Percentiles rank a stretch among this genome's conserved stretches.
Evolutionary conservation across 1,140 invertebrate species (phyloP).

Genomic region (Sarcophaga peregrina): DNA sequence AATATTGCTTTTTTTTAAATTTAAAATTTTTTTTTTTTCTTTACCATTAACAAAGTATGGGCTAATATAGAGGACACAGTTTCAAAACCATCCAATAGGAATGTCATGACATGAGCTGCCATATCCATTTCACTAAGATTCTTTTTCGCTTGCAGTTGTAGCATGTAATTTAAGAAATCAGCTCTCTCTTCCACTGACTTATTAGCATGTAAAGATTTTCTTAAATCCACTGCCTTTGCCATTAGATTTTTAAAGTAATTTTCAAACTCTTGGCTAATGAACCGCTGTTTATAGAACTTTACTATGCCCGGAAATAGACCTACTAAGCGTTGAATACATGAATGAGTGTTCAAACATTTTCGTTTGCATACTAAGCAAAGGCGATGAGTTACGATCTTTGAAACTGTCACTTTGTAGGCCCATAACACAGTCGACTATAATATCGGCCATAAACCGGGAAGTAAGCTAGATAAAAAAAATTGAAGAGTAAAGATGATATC

Average conservation of each 20-base stretch:
- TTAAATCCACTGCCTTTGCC: constrained; percentile 54
- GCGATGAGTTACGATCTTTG: constrained; percentile 52
- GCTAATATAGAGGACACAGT: constrained; percentile 43
- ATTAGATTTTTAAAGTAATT: constrained; percentile 60
- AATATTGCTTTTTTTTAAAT: constrained; percentile 45
- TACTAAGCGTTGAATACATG: constrained; percentile 47
- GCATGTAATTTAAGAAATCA: constrained; percentile 54
- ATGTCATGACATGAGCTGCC: constrained; percentile 46
- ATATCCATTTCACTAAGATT: constrained; percentile 29
- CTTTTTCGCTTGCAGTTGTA: constrained; percentile 53
- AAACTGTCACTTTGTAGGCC: constrained; percentile 66
- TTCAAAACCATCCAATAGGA: constrained; percentile 55
- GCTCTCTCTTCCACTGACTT: constrained; percentile 43
- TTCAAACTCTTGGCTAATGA: constrained; percentile 51
- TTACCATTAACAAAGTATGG: constrained; percentile 41
- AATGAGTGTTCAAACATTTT: constrained; percentile 51
- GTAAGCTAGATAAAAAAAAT: constrained; percentile 50
- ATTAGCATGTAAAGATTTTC: constrained; percentile 44
- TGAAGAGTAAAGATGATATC: neutral
- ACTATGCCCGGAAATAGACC: constrained; percentile 50
- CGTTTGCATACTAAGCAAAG: constrained; percentile 48
- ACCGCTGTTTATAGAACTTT: constrained; percentile 48
- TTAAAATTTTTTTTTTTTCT: neutral
- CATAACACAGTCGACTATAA: constrained; percentile 68
- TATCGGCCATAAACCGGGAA: constrained; percentile 67